Percentiles rank a stretch among this genome's conserved stretches.
Evolutionary conservation across 2,797 vertebrate species (phyloP).

Genomic region (Acipenser transmontanus): DNA sequence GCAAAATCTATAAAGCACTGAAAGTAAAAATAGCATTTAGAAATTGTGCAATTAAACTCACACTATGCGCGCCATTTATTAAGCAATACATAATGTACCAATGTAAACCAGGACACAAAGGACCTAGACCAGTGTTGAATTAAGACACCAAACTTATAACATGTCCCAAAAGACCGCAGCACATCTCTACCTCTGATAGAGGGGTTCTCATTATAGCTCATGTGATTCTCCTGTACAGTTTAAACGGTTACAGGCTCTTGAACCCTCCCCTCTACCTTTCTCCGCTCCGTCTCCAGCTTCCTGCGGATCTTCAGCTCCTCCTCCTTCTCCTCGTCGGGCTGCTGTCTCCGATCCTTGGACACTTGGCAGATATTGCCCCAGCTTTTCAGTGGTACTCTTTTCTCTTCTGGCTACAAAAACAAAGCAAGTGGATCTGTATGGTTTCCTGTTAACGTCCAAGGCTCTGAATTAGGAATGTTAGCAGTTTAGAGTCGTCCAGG

Average conservation of each 20-base stretch:
- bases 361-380: slow-evolving; percentile 48
- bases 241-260: not conserved
- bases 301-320: slow-evolving; percentile 23
- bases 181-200: not conserved
- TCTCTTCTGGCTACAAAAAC: slow-evolving; percentile 52
- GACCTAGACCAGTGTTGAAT: not conserved
- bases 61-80: no score
- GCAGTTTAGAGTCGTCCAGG: no score
- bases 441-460: not conserved
- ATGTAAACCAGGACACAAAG: not conserved
- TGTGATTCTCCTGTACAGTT: not conserved
- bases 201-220: not conserved
- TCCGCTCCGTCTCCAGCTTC: slow-evolving; percentile 37
- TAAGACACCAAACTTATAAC: not conserved
- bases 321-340: slow-evolving; percentile 37
- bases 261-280: slow-evolving; percentile 45
- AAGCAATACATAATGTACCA: no score
- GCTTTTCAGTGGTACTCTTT: slow-evolving; percentile 50
- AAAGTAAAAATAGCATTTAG: no score
- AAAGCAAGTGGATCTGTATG: not conserved
- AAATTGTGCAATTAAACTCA: no score
- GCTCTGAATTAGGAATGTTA: not conserved
- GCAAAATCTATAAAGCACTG: no score
- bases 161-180: not conserved
- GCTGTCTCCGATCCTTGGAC: slow-evolving; percentile 35